A percentile compares a stretch with the other conserved stretches of the same genome.
Conservation (phyloP, 1,140 invertebrate species). For the Zaprionus ornatus region DNA sequence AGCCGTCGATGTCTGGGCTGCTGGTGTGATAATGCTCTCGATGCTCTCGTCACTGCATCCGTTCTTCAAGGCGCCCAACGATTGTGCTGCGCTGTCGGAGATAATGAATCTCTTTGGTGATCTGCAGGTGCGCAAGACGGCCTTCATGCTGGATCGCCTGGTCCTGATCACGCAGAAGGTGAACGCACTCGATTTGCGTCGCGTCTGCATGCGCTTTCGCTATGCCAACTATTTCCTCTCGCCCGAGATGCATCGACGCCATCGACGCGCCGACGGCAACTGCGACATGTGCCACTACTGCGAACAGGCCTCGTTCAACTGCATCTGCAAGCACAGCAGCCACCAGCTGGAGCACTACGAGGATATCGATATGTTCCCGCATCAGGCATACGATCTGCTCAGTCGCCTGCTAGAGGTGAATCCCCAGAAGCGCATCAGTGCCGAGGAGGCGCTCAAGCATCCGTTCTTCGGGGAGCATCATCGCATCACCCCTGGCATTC, state of each 20-base stretch:
- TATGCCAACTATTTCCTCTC: slow-evolving; percentile 64
- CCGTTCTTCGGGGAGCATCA: slow-evolving; percentile 87
- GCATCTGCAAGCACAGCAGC: slow-evolving; percentile 66
- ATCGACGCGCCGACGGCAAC: slow-evolving; percentile 63
- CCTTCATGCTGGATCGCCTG: slow-evolving; percentile 86
- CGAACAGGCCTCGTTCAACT: slow-evolving; percentile 72
- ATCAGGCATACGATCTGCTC: slow-evolving; percentile 97
- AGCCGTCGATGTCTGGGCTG: slow-evolving; percentile 95
- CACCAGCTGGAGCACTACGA: slow-evolving; percentile 60
- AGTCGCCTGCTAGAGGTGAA: slow-evolving; percentile 99
- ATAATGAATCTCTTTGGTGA: slow-evolving; percentile 92
- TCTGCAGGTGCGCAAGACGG: slow-evolving; percentile 88
- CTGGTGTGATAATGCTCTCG: slow-evolving; percentile 93
- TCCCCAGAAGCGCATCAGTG: slow-evolving; percentile 98
- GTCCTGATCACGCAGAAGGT: slow-evolving; percentile 85
- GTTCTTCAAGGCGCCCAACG: slow-evolving; percentile 93
- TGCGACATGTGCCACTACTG: slow-evolving; percentile 73
- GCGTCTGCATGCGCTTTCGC: slow-evolving; percentile 84
- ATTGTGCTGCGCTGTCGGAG: slow-evolving; percentile 92
- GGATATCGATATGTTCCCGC: slow-evolving; percentile 67
- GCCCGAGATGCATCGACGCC: slow-evolving; percentile 52
- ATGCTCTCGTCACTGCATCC: slow-evolving; percentile 92
- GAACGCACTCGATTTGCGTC: slow-evolving; percentile 85
- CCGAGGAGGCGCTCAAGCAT: slow-evolving; percentile 98
- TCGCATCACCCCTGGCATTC: slow-evolving; percentile 39